A percentile compares a stretch with the other conserved stretches of the same genome.
Conservation (phyloP, 2,113 vertebrate genomes). For the Halcyon malimbica region DNA sequence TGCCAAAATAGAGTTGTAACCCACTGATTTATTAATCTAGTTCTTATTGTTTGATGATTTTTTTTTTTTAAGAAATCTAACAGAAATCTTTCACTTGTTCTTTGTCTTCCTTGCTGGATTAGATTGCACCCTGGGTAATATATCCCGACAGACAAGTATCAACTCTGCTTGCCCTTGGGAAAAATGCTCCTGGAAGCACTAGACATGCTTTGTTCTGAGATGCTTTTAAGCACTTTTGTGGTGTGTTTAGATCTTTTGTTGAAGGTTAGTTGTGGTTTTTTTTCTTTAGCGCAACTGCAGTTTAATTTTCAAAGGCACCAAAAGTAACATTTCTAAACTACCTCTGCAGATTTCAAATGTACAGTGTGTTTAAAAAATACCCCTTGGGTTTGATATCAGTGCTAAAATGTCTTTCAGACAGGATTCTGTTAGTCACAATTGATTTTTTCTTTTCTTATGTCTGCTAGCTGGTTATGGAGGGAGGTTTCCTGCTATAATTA, state of each 20-base stretch:
- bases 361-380: neutral
- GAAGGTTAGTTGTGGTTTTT: neutral
- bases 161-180: neutral
- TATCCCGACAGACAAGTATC: neutral
- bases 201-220: neutral
- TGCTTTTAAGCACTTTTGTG: neutral
- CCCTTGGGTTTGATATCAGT: neutral
- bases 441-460: neutral
- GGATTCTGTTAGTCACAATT: neutral
- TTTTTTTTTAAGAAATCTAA: neutral
- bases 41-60: neutral
- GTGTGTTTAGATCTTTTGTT: neutral
- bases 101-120: conserved; percentile 4
- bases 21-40: neutral
- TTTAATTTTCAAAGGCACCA: conserved; percentile 1
- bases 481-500: neutral
- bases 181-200: neutral
- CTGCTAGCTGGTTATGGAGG: neutral
- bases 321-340: neutral
- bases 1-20: neutral
- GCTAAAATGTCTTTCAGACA: neutral
- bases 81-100: neutral
- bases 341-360: neutral
- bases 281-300: neutral
- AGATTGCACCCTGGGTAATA: neutral